A percentile compares a stretch with the other conserved stretches of the same genome.
Evolutionary conservation across 1,140 invertebrate genomes (phyloP).

Genomic region (Chrysoperla carnea): DNA sequence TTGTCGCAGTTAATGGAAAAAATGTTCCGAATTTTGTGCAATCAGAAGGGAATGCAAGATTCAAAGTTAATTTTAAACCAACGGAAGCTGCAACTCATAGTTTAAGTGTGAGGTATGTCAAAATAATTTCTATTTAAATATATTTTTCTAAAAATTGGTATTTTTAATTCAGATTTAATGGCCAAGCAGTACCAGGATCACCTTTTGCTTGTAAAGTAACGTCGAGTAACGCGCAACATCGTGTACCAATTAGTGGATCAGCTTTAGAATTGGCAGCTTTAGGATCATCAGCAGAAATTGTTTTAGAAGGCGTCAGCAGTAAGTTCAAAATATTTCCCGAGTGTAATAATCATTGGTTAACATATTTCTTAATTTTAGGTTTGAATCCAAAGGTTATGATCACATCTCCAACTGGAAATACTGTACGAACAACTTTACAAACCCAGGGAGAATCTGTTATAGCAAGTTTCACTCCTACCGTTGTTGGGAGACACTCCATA

Average conservation of each 20-base stretch:
- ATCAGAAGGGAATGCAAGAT: constrained; percentile 90
- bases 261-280: constrained; percentile 37
- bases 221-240: constrained; percentile 24
- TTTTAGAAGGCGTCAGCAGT: constrained; percentile 32
- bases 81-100: constrained; percentile 77
- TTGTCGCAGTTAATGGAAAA: constrained; percentile 90
- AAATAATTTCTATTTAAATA: not conserved
- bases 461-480: constrained; percentile 60
- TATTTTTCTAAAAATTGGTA: not conserved
- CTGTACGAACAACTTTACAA: constrained; percentile 42
- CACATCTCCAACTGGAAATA: constrained; percentile 59
- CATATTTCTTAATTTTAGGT: constrained; percentile 18
- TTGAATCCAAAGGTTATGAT: constrained; percentile 50
- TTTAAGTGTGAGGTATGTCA: constrained; percentile 47
- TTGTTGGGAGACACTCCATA: constrained; percentile 74
- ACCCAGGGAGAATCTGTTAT: constrained; percentile 45
- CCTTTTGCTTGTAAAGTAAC: constrained; percentile 71
- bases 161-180: constrained; percentile 62
- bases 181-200: constrained; percentile 82
- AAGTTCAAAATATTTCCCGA: constrained; percentile 3
- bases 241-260: constrained; percentile 32
- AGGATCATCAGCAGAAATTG: constrained; percentile 30
- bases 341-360: not conserved
- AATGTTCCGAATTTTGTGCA: constrained; percentile 98
- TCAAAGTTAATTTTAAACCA: constrained; percentile 93